A percentile compares a stretch with the other conserved stretches of the same genome.
phyloP scores from a whole-genome alignment of 2,113 vertebrate genomes.

The Lepidiolamprologus cunningtoni region DNA sequence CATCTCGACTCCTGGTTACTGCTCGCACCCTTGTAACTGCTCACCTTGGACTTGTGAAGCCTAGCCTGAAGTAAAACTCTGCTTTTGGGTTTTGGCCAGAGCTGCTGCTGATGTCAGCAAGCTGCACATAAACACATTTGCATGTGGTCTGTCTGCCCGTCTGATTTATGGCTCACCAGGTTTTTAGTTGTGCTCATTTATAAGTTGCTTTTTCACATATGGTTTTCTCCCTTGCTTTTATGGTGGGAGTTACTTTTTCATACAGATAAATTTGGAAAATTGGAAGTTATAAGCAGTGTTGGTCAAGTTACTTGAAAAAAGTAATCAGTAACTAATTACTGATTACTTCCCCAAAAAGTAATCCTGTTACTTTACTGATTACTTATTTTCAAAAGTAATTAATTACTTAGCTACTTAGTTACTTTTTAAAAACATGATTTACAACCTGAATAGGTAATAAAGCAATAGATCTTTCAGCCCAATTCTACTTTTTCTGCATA shows the following conservation, averaged over 20 bases:
- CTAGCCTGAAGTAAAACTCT: constrained; percentile 33
- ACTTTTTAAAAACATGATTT: rapidly evolving
- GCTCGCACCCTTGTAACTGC: not conserved
- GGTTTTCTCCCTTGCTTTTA: not conserved
- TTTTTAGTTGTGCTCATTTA: constrained; percentile 28
- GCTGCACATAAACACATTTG: constrained; percentile 35
- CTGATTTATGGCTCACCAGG: constrained; percentile 40
- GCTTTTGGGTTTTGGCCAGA: constrained; percentile 13
- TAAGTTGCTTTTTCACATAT: not conserved
- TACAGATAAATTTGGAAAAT: not conserved
- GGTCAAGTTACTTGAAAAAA: not conserved
- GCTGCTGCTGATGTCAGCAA: constrained; percentile 54
- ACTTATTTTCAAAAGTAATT: not conserved
- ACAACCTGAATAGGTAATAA: rapidly evolving
- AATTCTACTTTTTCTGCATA: rapidly evolving
- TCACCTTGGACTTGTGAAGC: not conserved
- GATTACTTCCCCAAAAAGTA: not conserved
- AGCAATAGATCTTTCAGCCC: rapidly evolving
- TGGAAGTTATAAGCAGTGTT: not conserved
- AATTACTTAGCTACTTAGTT: not conserved
- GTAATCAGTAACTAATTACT: not conserved
- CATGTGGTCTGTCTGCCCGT: constrained; percentile 21
- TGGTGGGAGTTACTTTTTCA: not conserved
- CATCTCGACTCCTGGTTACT: not conserved
- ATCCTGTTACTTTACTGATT: not conserved